phyloP scores from a whole-genome alignment of 1,140 invertebrate genomes.

The Papilio xuthus region DNA sequence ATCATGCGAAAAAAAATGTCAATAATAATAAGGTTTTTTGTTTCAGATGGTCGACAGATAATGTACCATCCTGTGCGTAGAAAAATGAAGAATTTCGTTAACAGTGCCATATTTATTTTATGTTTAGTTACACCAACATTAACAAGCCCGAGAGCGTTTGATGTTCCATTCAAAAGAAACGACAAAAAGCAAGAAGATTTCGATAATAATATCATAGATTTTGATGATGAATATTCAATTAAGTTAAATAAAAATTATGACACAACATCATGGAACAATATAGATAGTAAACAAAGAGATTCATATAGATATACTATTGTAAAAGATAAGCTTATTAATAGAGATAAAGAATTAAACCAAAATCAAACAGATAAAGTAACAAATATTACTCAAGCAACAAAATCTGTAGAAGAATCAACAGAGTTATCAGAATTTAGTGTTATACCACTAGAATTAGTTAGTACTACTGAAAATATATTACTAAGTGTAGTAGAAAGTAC shows the following conservation, averaged over 20 bases:
- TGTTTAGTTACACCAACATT: constrained; percentile 46
- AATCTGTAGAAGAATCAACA: constrained; percentile 40
- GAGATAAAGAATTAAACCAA: constrained; percentile 41
- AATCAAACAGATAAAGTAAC: constrained; percentile 40
- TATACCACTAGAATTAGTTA: constrained; percentile 71
- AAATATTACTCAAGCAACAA: constrained; percentile 37
- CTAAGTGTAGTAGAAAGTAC: constrained; percentile 63
- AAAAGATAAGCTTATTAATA: constrained; percentile 52
- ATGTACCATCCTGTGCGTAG: constrained; percentile 66
- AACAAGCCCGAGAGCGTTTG: constrained; percentile 53
- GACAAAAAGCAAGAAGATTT: constrained; percentile 52
- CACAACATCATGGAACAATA: constrained; percentile 53
- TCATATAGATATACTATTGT: constrained; percentile 65
- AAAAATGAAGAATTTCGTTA: constrained; percentile 60
- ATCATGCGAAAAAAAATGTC: not conserved
- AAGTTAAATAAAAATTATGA: constrained; percentile 63
- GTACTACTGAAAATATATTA: constrained; percentile 63
- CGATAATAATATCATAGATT: constrained; percentile 74
- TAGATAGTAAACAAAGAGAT: constrained; percentile 64
- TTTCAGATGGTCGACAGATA: constrained; percentile 64
- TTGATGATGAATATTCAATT: constrained; percentile 59
- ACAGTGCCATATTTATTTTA: constrained; percentile 56
- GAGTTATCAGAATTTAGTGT: constrained; percentile 60
- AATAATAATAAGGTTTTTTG: constrained; percentile 42
- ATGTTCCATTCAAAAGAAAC: constrained; percentile 45